These are phyloP conservation scores for Xyrichtys novacula DNA, from an alignment of 2,797 vertebrate genomes.

Conservation along the genomic window DNA sequence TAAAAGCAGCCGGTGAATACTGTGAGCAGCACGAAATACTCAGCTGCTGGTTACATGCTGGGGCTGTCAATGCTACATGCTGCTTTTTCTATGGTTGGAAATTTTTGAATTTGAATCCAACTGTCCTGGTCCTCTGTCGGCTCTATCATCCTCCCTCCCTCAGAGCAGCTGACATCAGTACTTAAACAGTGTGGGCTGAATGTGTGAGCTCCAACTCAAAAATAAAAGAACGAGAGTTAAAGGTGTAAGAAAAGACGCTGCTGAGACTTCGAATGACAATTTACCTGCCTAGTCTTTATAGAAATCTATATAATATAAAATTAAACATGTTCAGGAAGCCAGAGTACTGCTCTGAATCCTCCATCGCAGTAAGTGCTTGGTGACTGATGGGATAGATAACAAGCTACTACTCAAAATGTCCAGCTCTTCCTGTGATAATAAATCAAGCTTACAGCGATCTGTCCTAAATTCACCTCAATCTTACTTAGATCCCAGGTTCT, in stretches of 20 bases:
- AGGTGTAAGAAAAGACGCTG: constrained; percentile 5
- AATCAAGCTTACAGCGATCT: constrained; percentile 35
- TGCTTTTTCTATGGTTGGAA: neutral
- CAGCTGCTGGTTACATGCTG: neutral
- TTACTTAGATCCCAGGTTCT: neutral
- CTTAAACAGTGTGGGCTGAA: constrained; percentile 51
- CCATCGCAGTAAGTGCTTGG: constrained; percentile 3
- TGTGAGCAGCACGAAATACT: neutral
- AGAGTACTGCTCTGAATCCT: constrained; percentile 4
- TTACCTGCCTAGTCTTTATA: neutral
- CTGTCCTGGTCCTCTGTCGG: neutral
- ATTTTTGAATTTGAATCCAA: constrained; percentile 8
- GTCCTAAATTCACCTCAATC: constrained; percentile 36
- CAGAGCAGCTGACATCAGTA: constrained; percentile 51
- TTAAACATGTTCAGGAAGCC: constrained; percentile 10
- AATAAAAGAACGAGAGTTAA: constrained; percentile 38
- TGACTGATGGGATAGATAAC: constrained; percentile 41
- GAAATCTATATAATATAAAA: neutral
- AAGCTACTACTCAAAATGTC: constrained; percentile 46
- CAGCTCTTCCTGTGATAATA: constrained; percentile 45
- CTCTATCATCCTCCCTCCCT: constrained; percentile 36
- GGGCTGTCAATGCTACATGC: neutral
- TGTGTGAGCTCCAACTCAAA: constrained; percentile 43
- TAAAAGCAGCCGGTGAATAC: neutral
- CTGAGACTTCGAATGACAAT: neutral